These are phyloP conservation scores for Catharus minimus DNA, from an alignment of 2,113 vertebrate genomes.

Conservation along the genomic window DNA sequence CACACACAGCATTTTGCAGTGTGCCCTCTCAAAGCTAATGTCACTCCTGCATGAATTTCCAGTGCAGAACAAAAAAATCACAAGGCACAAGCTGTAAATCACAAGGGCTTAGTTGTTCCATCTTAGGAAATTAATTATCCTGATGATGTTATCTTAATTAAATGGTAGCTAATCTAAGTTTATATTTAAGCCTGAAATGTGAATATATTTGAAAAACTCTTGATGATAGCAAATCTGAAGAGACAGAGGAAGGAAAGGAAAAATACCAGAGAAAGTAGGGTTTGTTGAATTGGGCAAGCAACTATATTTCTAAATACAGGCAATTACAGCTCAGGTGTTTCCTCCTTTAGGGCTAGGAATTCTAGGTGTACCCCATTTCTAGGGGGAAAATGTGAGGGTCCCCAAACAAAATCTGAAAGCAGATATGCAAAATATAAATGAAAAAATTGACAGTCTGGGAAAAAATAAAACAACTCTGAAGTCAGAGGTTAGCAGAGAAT, in stretches of 20 bases:
- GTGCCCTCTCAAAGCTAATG: neutral
- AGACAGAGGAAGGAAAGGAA: slow-evolving; percentile 71
- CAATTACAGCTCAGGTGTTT: neutral
- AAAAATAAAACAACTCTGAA: neutral
- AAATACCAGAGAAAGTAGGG: slow-evolving; percentile 62
- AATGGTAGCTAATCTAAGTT: slow-evolving; percentile 60
- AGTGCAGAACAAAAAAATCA: slow-evolving; percentile 11
- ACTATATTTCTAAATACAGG: slow-evolving; percentile 41
- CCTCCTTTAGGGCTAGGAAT: slow-evolving; percentile 54
- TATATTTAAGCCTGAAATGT: slow-evolving; percentile 61
- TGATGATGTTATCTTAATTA: slow-evolving; percentile 65
- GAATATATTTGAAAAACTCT: slow-evolving; percentile 63
- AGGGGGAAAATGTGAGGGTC: neutral
- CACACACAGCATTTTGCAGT: neutral
- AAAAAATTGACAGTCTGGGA: slow-evolving; percentile 16
- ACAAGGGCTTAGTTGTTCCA: slow-evolving; percentile 32
- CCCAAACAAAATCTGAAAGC: slow-evolving; percentile 52
- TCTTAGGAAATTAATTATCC: slow-evolving; percentile 58
- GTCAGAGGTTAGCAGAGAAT: neutral
- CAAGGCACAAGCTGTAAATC: slow-evolving; percentile 30
- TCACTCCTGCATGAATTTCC: neutral
- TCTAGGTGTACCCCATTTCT: slow-evolving; percentile 54
- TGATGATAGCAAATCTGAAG: slow-evolving; percentile 60
- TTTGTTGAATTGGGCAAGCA: slow-evolving; percentile 57
- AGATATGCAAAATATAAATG: slow-evolving; percentile 38